These are phyloP conservation scores for Fabriciana adippe DNA, from an alignment of 2,888 invertebrate genomes.

Conservation along the genomic window DNA sequence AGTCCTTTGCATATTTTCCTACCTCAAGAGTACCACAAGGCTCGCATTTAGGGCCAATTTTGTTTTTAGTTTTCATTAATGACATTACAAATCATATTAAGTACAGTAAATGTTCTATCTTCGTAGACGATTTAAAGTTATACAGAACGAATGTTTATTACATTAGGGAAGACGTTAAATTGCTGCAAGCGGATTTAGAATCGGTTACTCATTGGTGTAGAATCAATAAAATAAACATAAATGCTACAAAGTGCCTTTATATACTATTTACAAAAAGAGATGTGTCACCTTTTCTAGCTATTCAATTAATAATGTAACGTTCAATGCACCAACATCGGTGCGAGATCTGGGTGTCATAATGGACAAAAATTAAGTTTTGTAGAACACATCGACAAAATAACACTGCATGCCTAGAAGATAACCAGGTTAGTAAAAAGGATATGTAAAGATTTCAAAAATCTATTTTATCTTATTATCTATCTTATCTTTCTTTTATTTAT, in stretches of 20 bases:
- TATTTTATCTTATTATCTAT: no score
- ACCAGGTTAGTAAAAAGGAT: no score
- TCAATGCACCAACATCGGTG: no score
- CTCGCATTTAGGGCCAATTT: constrained; percentile 26
- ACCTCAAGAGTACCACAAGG: constrained; percentile 16
- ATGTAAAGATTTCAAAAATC: no score
- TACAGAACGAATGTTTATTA: no score
- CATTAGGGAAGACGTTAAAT: constrained; percentile 15
- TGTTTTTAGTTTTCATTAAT: constrained; percentile 29
- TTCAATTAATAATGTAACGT: no score
- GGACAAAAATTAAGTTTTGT: no score
- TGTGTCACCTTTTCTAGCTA: no score
- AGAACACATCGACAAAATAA: no score
- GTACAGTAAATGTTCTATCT: constrained; percentile 20
- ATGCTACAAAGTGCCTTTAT: constrained; percentile 3
- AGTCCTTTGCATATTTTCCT: constrained; percentile 5
- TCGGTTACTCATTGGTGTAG: constrained; percentile 26
- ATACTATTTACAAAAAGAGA: constrained; percentile 1
- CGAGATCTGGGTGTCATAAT: no score
- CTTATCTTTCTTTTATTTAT: no score
- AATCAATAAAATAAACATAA: constrained; percentile 1
- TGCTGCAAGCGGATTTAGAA: constrained; percentile 26
- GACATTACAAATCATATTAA: constrained; percentile 28
- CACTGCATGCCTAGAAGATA: no score
- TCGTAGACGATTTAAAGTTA: constrained; percentile 33